These are phyloP conservation scores for Grapholita molesta DNA, from an alignment of 1,140 invertebrate genomes.

Conservation along the genomic window DNA sequence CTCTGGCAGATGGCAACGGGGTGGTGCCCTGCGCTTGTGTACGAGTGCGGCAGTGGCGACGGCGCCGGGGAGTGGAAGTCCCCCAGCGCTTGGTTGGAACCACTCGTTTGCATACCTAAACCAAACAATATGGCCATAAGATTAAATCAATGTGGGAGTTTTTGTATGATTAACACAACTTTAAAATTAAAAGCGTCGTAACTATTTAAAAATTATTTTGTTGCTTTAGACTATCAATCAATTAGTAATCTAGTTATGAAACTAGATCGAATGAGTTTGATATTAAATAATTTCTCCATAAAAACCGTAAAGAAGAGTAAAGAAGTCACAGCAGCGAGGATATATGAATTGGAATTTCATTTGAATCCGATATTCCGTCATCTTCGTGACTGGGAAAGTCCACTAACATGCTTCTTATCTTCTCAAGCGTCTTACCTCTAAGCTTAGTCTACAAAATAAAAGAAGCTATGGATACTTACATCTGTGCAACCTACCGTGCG, in stretches of 20 bases:
- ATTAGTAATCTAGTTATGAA: too few relatives aligned
- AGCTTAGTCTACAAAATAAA: constrained; percentile 16
- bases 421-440: background rate
- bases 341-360: background rate
- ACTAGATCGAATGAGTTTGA: too few relatives aligned
- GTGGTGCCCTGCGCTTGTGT: constrained; percentile 72
- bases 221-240: too few relatives aligned
- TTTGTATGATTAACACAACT: too few relatives aligned
- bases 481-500: constrained; percentile 56
- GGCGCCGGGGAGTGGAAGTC: constrained; percentile 79
- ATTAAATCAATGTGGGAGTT: background rate
- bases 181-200: too few relatives aligned
- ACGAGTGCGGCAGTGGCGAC: constrained; percentile 79
- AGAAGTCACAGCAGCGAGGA: background rate
- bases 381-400: background rate
- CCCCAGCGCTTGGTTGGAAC: constrained; percentile 79
- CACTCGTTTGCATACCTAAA: constrained; percentile 78
- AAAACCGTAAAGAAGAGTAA: background rate
- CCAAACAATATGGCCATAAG: constrained; percentile 21
- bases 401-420: background rate
- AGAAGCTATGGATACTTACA: constrained; percentile 17
- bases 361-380: background rate
- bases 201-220: too few relatives aligned
- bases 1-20: constrained; percentile 77
- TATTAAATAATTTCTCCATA: background rate